phyloP scores from a whole-genome alignment of 1,140 invertebrate genomes.

The Metaphire vulgaris region DNA sequence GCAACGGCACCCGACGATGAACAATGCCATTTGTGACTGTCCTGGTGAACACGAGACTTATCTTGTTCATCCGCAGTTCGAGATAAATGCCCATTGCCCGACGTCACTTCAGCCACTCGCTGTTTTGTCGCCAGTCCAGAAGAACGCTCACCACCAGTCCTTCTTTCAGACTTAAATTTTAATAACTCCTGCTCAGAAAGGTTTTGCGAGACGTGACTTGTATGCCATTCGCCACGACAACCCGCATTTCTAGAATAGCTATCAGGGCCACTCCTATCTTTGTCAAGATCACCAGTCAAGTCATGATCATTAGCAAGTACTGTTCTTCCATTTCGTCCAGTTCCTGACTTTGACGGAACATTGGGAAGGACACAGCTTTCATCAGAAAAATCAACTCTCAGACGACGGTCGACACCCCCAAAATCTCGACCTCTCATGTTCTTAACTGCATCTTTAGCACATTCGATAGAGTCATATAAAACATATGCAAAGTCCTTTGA shows the following conservation, averaged over 20 bases:
- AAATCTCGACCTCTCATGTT: constrained; percentile 92
- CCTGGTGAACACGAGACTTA: neutral
- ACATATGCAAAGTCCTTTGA: constrained; percentile 90
- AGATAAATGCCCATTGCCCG: neutral
- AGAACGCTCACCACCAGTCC: neutral
- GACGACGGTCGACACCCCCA: constrained; percentile 78
- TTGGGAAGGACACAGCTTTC: constrained; percentile 13
- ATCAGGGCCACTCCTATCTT: neutral
- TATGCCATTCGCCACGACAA: neutral
- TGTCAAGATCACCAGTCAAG: neutral
- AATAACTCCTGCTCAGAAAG: no score
- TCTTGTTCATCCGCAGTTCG: neutral
- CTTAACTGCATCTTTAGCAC: constrained; percentile 88
- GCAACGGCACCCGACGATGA: neutral
- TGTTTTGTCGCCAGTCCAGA: neutral
- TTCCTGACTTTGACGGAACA: neutral
- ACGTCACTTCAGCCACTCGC: neutral
- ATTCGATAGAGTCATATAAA: constrained; percentile 91
- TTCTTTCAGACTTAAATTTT: neutral
- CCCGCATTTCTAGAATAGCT: neutral
- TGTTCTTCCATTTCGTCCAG: neutral
- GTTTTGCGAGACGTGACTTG: neutral
- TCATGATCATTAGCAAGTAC: neutral
- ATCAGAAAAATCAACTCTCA: constrained; percentile 92
- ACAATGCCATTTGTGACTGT: neutral